Evolutionary conservation across 2,113 vertebrate species (phyloP).

Genomic region (Pogonocichla stellata): DNA sequence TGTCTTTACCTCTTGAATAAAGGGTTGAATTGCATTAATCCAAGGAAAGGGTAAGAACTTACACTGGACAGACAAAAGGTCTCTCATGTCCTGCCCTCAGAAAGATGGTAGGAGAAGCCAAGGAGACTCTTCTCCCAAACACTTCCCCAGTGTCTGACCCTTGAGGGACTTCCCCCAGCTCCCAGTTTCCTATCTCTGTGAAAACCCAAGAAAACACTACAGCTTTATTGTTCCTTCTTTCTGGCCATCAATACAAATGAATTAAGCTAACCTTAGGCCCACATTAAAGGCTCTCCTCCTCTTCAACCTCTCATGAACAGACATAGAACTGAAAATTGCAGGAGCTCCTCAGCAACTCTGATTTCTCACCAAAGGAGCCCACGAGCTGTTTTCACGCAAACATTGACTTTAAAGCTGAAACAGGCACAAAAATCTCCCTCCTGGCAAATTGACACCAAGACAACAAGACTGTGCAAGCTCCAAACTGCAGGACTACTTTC

Average conservation of each 20-base stretch:
- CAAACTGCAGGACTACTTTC: not conserved
- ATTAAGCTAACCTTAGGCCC: not conserved
- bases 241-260: not conserved
- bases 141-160: too few species aligned
- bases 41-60: not conserved
- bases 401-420: not conserved
- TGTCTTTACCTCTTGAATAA: not conserved
- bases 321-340: rapidly evolving
- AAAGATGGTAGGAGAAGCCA: not conserved
- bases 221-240: not conserved
- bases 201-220: not conserved
- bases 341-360: not conserved
- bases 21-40: not conserved
- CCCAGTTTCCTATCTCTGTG: not conserved
- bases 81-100: not conserved
- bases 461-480: rapidly evolving
- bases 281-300: not conserved
- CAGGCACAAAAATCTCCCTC: not conserved
- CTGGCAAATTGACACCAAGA: not conserved
- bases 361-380: not conserved
- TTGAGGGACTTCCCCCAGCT: not conserved
- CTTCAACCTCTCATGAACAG: not conserved
- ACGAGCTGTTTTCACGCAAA: not conserved
- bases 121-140: not conserved
- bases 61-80: not conserved